Conservation (phyloP, 2,888 invertebrate species). For the Subacronicta megacephala region DNA sequence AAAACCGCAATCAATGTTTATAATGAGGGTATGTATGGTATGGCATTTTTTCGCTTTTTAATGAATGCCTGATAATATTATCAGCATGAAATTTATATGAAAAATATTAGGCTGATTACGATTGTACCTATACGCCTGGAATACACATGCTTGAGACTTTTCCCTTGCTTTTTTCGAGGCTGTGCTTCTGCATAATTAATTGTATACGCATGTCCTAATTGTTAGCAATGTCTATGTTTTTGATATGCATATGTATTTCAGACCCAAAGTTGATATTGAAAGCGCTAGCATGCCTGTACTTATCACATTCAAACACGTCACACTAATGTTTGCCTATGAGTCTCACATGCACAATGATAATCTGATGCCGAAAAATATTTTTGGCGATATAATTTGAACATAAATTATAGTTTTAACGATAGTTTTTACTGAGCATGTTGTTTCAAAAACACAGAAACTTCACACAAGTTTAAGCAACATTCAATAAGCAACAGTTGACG, state of each 20-base stretch:
- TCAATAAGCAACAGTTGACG: conserved; percentile 17
- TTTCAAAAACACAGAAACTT: conserved; percentile 36
- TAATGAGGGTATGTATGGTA: conserved; percentile 37
- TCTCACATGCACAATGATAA: conserved; percentile 64
- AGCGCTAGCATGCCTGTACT: conserved; percentile 49
- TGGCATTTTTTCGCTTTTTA: conserved; percentile 16
- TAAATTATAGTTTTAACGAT: conserved; percentile 13
- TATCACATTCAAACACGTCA: conserved; percentile 41
- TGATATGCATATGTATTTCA: neutral
- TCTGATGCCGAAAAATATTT: conserved; percentile 13
- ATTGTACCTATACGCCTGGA: conserved; percentile 29
- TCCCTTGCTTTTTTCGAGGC: neutral
- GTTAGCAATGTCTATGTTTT: no score
- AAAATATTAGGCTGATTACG: conserved; percentile 25
- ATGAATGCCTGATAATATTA: conserved; percentile 22
- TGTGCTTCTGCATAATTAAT: neutral
- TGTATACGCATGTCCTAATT: neutral
- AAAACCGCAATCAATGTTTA: conserved; percentile 29
- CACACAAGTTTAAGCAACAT: conserved; percentile 41
- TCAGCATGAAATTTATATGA: conserved; percentile 37
- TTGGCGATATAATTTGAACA: neutral
- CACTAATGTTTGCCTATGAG: conserved; percentile 38
- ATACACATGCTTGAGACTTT: neutral
- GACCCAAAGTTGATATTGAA: conserved; percentile 12
- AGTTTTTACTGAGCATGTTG: neutral